Percentiles rank a stretch among this genome's conserved stretches.
These are phyloP conservation scores for Oscheius myriophilus DNA, from an alignment of 2,888 invertebrate genomes.

Conservation along the genomic window DNA sequence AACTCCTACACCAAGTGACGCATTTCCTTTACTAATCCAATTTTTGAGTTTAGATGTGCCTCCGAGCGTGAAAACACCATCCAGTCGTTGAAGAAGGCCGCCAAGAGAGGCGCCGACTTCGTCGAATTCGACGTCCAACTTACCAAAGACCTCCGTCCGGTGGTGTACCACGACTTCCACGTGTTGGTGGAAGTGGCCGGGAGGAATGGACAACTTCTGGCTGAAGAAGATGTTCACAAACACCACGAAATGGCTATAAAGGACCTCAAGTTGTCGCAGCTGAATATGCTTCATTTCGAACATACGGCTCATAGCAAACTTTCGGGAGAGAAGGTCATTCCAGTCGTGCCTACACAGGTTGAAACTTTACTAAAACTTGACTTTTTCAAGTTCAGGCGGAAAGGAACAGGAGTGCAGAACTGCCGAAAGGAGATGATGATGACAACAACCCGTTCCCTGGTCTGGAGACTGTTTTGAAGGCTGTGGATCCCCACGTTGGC, in stretches of 20 bases:
- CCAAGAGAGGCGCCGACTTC: conserved; percentile 92
- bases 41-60: conserved; percentile 44
- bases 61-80: conserved; percentile 91
- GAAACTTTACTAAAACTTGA: background rate
- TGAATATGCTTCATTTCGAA: conserved; percentile 56
- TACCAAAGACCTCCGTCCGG: conserved; percentile 82
- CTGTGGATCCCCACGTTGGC: conserved; percentile 85
- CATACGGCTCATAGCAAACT: conserved; percentile 67
- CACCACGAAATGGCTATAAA: conserved; percentile 57
- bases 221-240: conserved; percentile 29
- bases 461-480: conserved; percentile 82
- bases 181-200: conserved; percentile 79
- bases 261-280: conserved; percentile 53
- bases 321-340: background rate
- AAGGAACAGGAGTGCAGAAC: background rate
- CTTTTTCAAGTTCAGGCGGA: background rate
- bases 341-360: conserved; percentile 17
- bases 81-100: conserved; percentile 90
- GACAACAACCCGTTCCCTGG: conserved; percentile 84
- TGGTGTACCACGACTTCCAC: conserved; percentile 96
- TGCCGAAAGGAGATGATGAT: conserved; percentile 21
- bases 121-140: conserved; percentile 98
- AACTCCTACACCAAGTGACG: conserved; percentile 78
- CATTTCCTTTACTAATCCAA: background rate
- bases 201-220: conserved; percentile 32